Percentiles rank a stretch among this genome's conserved stretches.
These are phyloP conservation scores for Gymnoscelis rufifasciata DNA, from an alignment of 2,888 invertebrate species.

Conservation along the genomic window DNA sequence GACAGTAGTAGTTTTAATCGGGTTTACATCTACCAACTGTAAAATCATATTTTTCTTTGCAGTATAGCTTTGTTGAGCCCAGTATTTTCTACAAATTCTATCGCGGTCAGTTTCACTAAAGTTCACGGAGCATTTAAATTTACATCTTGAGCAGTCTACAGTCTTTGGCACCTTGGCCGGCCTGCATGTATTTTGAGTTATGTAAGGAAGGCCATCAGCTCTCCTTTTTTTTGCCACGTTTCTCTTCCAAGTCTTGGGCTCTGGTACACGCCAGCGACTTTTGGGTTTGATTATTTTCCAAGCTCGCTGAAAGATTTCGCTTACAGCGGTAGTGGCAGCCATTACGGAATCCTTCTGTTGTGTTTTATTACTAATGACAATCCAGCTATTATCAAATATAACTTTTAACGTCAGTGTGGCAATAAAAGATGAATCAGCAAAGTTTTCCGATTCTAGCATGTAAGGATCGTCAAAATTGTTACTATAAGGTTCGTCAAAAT, in stretches of 20 bases:
- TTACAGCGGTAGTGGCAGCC: no score
- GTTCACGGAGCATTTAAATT: background rate
- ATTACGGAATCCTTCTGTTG: no score
- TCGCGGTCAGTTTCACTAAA: background rate
- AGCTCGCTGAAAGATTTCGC: no score
- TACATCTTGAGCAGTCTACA: background rate
- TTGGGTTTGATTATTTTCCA: no score
- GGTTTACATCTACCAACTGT: background rate
- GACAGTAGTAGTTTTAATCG: background rate
- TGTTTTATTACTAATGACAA: no score
- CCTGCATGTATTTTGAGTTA: background rate
- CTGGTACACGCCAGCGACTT: background rate
- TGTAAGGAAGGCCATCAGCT: background rate
- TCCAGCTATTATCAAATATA: no score
- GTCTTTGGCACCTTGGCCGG: background rate
- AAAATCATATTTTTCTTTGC: background rate
- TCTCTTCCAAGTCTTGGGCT: background rate
- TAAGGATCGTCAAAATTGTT: no score
- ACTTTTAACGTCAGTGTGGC: no score
- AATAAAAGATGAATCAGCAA: no score
- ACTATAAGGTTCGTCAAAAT: no score
- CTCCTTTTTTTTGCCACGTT: background rate
- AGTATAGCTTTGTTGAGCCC: no score
- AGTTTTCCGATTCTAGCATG: no score
- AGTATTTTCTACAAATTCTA: background rate